Percentiles rank a stretch among this genome's conserved stretches.
phyloP scores from a whole-genome alignment of 2,888 invertebrate species.

The Amphipoea oculea region DNA sequence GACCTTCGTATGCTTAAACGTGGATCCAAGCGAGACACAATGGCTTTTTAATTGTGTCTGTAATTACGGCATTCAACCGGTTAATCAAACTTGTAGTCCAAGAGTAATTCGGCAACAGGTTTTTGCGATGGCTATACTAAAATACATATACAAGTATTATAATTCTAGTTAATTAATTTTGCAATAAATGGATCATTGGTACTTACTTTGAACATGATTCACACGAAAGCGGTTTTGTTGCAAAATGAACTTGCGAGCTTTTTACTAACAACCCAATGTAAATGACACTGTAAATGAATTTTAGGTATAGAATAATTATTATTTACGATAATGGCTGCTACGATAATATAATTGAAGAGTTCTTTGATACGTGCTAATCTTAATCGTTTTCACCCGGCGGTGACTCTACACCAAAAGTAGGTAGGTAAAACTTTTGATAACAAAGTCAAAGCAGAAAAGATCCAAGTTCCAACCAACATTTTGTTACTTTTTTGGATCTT shows the following conservation, averaged over 20 bases:
- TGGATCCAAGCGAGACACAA: too few relatives aligned
- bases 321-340: too few relatives aligned
- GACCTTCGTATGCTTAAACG: neutral
- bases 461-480: too few relatives aligned
- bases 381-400: constrained; percentile 24
- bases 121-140: neutral
- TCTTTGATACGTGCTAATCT: constrained; percentile 5
- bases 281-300: neutral
- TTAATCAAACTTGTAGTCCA: neutral
- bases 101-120: neutral
- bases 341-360: neutral
- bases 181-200: constrained; percentile 4
- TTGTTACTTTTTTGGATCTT: too few relatives aligned
- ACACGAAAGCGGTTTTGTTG: neutral
- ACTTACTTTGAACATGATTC: neutral
- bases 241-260: neutral
- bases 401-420: neutral
- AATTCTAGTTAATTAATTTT: neutral
- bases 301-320: neutral
- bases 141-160: neutral
- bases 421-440: neutral
- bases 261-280: neutral
- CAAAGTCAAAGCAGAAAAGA: too few relatives aligned
- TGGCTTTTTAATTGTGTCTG: too few relatives aligned
- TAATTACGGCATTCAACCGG: too few relatives aligned